Conservation (phyloP, 30 jellyfish, hydroid and myxozoan species). For the Rhopilema esculentum region DNA sequence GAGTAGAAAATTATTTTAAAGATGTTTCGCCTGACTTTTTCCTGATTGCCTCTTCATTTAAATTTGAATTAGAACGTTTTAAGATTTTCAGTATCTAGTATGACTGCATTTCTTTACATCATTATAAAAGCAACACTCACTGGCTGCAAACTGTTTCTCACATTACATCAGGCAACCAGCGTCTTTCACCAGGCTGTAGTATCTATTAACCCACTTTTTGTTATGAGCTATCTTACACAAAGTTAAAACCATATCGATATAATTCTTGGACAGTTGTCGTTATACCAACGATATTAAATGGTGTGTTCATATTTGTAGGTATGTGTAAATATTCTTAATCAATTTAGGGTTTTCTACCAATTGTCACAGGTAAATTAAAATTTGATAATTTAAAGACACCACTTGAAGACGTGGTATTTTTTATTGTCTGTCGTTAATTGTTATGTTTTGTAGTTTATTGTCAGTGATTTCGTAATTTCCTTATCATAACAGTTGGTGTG, state of each 20-base stretch:
- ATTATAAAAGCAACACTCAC: no score
- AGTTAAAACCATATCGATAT: not conserved
- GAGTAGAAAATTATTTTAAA: no score
- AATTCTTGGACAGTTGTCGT: not conserved
- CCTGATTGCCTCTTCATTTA: no score
- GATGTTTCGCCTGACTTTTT: no score
- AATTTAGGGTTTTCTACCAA: slow-evolving; percentile 22
- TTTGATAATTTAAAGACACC: slow-evolving; percentile 18
- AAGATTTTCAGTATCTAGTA: no score
- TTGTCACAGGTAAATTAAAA: slow-evolving; percentile 20
- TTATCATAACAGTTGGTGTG: not conserved
- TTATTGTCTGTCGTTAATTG: not conserved
- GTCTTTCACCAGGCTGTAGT: not conserved
- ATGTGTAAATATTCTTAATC: slow-evolving; percentile 22
- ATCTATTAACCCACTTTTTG: not conserved
- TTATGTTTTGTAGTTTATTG: slow-evolving; percentile 16
- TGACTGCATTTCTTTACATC: no score
- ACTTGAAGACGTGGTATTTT: slow-evolving; percentile 24
- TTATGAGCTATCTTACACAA: not conserved
- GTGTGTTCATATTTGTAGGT: slow-evolving; percentile 34
- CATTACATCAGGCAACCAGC: no score
- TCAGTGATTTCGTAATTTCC: not conserved
- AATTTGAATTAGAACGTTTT: no score
- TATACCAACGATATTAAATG: not conserved
- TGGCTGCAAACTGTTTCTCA: no score